These are phyloP conservation scores for Megaceryle alcyon DNA, from an alignment of 2,797 vertebrate genomes.

Conservation along the genomic window DNA sequence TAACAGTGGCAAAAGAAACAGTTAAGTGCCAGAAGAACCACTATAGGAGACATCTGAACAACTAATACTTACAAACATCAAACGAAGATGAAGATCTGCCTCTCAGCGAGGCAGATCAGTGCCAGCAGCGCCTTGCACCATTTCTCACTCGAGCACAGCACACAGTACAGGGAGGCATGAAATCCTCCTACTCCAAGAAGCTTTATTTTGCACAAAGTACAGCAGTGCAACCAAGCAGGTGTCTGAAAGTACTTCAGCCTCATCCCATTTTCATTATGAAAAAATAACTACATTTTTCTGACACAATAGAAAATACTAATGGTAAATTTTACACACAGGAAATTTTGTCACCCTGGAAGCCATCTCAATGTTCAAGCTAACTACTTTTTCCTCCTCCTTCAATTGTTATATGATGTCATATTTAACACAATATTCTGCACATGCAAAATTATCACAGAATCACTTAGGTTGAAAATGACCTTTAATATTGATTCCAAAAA, in stretches of 20 bases:
- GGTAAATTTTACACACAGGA: not conserved
- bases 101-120: not conserved
- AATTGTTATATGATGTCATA: not conserved
- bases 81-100: not conserved
- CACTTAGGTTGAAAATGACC: not conserved
- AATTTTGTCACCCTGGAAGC: not conserved
- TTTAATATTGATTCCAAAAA: not conserved
- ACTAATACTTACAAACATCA: not conserved
- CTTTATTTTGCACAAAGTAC: not conserved
- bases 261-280: not conserved
- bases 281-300: not conserved
- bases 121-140: not conserved
- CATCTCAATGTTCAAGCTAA: not conserved
- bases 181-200: not conserved
- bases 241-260: not conserved
- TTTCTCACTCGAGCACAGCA: not conserved
- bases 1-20: not conserved
- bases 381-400: not conserved
- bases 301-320: not conserved
- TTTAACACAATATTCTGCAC: not conserved
- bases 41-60: not conserved
- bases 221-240: not conserved
- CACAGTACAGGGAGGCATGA: not conserved
- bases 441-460: not conserved
- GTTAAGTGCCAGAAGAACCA: not conserved